Evolutionary conservation across 1,140 invertebrate genomes (phyloP).

Genomic region (Drosophila tsacasi): DNA sequence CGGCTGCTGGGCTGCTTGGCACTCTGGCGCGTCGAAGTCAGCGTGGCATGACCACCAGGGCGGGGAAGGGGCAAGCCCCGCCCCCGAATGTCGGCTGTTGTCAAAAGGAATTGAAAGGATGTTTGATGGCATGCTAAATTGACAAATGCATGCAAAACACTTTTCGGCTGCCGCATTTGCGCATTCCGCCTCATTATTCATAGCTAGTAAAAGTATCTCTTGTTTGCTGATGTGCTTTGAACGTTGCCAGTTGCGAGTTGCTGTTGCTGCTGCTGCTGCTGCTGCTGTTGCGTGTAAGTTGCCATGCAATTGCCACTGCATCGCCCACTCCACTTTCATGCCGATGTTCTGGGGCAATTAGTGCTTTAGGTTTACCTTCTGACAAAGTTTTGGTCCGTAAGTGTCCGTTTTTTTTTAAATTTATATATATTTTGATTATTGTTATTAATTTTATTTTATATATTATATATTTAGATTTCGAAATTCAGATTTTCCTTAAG

Average conservation of each 20-base stretch:
- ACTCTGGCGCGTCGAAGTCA: constrained; percentile 61
- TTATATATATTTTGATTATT: too few species aligned
- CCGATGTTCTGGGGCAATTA: constrained; percentile 29
- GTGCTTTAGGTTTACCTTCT: background rate
- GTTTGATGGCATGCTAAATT: constrained; percentile 82
- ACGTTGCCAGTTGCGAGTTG: constrained; percentile 8
- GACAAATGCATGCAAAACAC: constrained; percentile 71
- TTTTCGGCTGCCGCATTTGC: constrained; percentile 60
- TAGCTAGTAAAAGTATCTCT: constrained; percentile 63
- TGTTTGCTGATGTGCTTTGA: constrained; percentile 7
- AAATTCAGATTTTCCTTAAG: too few species aligned
- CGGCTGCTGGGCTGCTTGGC: constrained; percentile 54
- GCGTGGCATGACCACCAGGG: constrained; percentile 34
- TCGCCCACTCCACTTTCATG: constrained; percentile 11
- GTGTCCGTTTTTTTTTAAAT: background rate
- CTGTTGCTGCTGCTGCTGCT: constrained; percentile 6
- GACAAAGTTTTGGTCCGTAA: background rate
- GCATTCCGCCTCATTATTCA: constrained; percentile 67
- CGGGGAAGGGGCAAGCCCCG: background rate
- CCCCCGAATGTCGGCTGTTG: constrained; percentile 54
- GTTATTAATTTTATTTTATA: too few species aligned
- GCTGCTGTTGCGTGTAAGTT: constrained; percentile 60
- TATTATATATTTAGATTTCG: too few species aligned
- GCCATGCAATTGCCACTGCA: constrained; percentile 58
- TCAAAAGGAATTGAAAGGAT: constrained; percentile 80